A percentile compares a stretch with the other conserved stretches of the same genome.
Evolutionary conservation across 2,113 vertebrate species (phyloP).

Genomic region (Naja naja): DNA sequence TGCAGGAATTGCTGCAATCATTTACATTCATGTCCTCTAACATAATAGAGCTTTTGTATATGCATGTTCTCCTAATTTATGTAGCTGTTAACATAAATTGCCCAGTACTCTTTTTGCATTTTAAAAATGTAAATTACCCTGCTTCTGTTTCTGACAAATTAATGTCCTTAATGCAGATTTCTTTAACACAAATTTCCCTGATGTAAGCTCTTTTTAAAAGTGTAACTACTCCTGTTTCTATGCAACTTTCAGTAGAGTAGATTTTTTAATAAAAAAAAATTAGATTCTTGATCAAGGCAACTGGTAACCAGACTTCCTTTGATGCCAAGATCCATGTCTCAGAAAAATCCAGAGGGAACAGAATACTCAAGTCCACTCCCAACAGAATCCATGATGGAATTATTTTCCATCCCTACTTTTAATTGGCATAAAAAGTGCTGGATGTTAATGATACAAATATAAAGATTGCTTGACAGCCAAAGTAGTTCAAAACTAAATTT

Average conservation of each 20-base stretch:
- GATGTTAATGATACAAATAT: neutral
- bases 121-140: neutral
- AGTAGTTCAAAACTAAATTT: neutral
- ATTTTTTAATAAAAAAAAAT: neutral
- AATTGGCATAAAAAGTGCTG: neutral
- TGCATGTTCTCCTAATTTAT: neutral
- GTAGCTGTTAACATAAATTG: neutral
- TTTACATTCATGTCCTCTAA: neutral
- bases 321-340: neutral
- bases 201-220: neutral
- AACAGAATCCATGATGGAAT: neutral
- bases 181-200: neutral
- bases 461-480: neutral
- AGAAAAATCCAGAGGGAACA: neutral
- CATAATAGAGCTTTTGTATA: neutral
- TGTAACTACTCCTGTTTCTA: neutral
- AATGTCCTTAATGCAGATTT: neutral
- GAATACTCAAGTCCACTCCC: neutral
- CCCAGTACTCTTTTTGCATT: neutral
- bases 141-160: neutral
- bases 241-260: neutral
- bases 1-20: neutral
- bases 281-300: neutral
- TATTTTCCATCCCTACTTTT: neutral
- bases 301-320: neutral